phyloP scores from a whole-genome alignment of 2,888 invertebrate species.

The Uropetala carovei region DNA sequence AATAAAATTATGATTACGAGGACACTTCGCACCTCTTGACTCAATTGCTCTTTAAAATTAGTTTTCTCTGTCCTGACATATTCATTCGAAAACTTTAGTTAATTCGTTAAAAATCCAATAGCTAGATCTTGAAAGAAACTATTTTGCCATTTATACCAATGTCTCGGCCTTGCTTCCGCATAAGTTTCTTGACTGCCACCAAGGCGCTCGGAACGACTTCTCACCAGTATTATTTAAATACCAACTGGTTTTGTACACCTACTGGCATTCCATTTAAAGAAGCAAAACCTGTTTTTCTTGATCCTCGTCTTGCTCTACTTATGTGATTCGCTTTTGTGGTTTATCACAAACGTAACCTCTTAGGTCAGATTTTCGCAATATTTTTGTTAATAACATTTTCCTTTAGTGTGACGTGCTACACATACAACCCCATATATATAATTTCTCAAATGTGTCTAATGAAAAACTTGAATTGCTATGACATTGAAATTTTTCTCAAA shows the following conservation, averaged over 20 bases:
- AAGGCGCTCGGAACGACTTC: constrained; percentile 34
- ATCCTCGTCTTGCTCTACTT: constrained; percentile 52
- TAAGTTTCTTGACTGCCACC: background rate
- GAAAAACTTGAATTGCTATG: no score
- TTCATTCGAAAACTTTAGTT: no score
- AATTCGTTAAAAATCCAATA: no score
- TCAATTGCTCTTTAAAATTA: no score
- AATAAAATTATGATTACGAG: no score
- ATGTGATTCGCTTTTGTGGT: constrained; percentile 43
- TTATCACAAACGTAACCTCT: background rate
- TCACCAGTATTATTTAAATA: constrained; percentile 44
- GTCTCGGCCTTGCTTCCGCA: constrained; percentile 39
- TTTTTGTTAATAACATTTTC: background rate
- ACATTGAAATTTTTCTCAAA: no score
- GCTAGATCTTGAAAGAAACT: background rate
- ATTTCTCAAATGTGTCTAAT: no score
- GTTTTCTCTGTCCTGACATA: no score
- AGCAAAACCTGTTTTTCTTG: constrained; percentile 49
- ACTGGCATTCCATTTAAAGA: constrained; percentile 47
- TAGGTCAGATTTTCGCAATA: background rate
- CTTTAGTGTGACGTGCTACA: no score
- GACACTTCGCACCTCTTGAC: no score
- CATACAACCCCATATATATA: no score
- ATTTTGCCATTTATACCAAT: background rate
- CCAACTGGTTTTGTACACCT: constrained; percentile 52